Base-by-base conservation (phyloP, 2,888 invertebrate species). In the Eristalis intricaria region DNA sequence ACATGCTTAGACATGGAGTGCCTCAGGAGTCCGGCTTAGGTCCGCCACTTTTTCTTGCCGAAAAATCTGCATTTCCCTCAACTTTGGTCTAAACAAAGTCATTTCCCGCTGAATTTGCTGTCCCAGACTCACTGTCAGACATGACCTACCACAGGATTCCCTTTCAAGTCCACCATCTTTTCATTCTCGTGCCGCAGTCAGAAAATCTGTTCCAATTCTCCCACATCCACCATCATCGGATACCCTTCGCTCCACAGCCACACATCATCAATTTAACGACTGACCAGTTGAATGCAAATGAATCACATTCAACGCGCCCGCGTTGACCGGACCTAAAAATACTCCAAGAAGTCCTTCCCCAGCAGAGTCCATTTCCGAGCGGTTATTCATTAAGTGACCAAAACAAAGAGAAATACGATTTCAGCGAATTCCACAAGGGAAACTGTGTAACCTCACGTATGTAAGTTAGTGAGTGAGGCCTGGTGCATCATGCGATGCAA, bases 321-420 rank as follows among this genome's bases (percentile, higher is more conserved):
- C 13, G 29, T n/a, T 7, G 26, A 35, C 35, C 56, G 32, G 35
- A 26, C 40, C 73, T 74, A 56, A 68, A 74, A 68, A 73, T 73
- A 73, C 60, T 29, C 23, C 2, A 32, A 66, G 76, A 26, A 7
- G 23, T 19, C 58, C 2, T 29, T 35, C 29, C 32, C 19, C 71
- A 66, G 11, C 56, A 43, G 19, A 69, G 69, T 77, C 70, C 70
- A 83, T 71, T 74, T 82, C 82, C 82, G 69, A 86, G 85, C 74
- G 78, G 50, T 86, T 86, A 61, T 78, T 82, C 85, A 85, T 85
- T 82, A 82, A 82, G 77, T 35, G 69, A 65, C 73, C 77, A 63
- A 85, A 64, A 76, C 80, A 43, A 68, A 85, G 43, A 77, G 56
- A 60, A 63, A 29, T 35, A 26, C 23, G n/a, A 29, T 15, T n/a